Evolutionary conservation across 2,888 invertebrate species (phyloP).

Genomic region (Trachelus stipa): DNA sequence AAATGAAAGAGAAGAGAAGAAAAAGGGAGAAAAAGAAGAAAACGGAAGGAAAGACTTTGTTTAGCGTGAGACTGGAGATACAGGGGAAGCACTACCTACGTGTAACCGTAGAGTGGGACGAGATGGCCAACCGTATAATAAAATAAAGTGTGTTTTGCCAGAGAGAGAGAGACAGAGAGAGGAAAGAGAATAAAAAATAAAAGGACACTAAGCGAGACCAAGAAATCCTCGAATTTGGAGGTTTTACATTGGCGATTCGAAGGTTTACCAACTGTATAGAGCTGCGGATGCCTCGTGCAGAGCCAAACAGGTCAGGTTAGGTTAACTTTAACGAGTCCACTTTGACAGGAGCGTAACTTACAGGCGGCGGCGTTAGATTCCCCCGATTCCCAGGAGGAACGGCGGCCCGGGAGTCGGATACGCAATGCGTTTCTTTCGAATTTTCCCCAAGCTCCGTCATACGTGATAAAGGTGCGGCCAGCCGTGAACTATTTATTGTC

Average conservation of each 20-base stretch:
- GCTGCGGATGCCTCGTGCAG: too few species aligned
- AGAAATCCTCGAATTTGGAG: not conserved
- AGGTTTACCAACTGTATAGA: not conserved
- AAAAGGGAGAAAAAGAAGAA: too few species aligned
- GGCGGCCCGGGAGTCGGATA: not conserved
- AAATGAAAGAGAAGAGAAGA: not conserved
- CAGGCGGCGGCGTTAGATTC: not conserved
- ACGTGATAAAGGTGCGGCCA: not conserved
- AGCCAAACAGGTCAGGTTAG: too few species aligned
- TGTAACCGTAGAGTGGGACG: not conserved
- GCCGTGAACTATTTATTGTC: slow-evolving; percentile 34
- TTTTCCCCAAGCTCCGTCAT: not conserved
- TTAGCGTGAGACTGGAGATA: not conserved
- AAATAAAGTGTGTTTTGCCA: not conserved
- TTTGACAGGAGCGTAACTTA: not conserved
- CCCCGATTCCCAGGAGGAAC: not conserved
- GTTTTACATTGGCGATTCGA: not conserved
- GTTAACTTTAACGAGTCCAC: not conserved
- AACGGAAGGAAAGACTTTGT: not conserved
- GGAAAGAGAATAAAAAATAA: not conserved
- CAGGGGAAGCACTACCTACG: not conserved
- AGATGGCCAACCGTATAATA: not conserved
- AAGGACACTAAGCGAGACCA: not conserved
- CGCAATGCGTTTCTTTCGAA: not conserved
- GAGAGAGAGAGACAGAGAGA: too few species aligned